These are phyloP conservation scores for Orestias chungarensis DNA, from an alignment of 2,797 vertebrate genomes.

Conservation along the genomic window DNA sequence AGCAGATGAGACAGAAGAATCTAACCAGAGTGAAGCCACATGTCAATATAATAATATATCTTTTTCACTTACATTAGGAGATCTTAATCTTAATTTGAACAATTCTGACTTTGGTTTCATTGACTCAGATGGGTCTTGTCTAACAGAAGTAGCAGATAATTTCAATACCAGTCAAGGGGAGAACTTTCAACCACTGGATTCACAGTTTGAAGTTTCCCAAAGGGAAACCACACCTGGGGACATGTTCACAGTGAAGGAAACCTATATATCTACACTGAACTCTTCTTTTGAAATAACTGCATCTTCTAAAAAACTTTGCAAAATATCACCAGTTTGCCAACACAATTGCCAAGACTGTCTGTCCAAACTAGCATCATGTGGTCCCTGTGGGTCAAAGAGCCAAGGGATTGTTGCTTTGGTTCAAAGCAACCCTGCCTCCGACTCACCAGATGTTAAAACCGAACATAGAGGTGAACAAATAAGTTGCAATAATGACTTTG, in stretches of 20 bases:
- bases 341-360: constrained; percentile 43
- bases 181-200: constrained; percentile 21
- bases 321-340: constrained; percentile 54
- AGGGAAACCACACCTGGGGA: constrained; percentile 35
- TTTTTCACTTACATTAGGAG: constrained; percentile 59
- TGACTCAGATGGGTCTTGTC: constrained; percentile 77
- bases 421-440: constrained; percentile 9
- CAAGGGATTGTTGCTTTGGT: constrained; percentile 15
- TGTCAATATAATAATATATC: constrained; percentile 65
- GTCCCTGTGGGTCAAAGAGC: constrained; percentile 17
- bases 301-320: constrained; percentile 49
- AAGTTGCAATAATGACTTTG: constrained; percentile 11
- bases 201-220: constrained; percentile 19
- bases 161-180: constrained; percentile 36
- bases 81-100: constrained; percentile 76
- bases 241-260: constrained; percentile 63
- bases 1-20: constrained; percentile 31
- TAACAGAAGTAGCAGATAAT: constrained; percentile 58
- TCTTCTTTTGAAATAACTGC: constrained; percentile 58
- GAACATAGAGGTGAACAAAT: constrained; percentile 18
- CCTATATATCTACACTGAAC: constrained; percentile 59
- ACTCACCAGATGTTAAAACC: constrained; percentile 13
- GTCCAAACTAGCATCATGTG: constrained; percentile 21
- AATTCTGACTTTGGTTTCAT: constrained; percentile 77
- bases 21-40: constrained; percentile 23